Percentiles rank a stretch among this genome's conserved stretches.
Conservation (phyloP, 2,113 vertebrate species). For the Leptobrachium ailaonicum region DNA sequence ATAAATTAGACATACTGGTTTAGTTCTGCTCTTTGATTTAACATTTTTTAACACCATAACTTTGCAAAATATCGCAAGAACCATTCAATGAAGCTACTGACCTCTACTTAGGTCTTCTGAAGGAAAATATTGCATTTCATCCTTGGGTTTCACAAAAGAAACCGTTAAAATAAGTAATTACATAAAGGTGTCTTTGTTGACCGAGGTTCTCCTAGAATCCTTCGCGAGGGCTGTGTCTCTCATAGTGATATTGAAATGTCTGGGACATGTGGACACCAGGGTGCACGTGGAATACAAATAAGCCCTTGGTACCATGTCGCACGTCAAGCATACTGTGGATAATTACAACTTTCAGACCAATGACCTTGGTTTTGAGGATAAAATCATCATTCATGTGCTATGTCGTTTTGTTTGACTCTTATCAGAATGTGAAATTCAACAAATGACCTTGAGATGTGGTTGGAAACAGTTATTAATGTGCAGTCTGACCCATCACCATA, state of each 20-base stretch:
- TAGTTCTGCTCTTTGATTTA: background rate
- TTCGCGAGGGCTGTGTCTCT: conserved; percentile 9
- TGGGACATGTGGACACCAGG: conserved; percentile 36
- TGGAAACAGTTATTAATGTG: conserved; percentile 20
- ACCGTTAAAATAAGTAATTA: conserved; percentile 26
- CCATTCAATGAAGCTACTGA: background rate
- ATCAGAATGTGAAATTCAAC: conserved; percentile 38
- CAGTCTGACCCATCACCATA: conserved; percentile 34
- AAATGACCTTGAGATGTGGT: conserved; percentile 40
- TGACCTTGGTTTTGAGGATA: conserved; percentile 39
- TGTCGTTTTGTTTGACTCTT: conserved; percentile 7
- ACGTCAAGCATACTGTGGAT: conserved; percentile 1
- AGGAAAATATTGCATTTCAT: background rate
- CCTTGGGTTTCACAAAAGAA: background rate
- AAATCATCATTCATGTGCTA: conserved; percentile 42
- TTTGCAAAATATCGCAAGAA: background rate
- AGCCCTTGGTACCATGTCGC: conserved; percentile 7
- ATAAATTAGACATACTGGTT: no score
- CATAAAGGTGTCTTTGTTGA: conserved; percentile 11
- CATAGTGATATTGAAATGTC: conserved; percentile 38
- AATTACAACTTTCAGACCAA: conserved; percentile 39
- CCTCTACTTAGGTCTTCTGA: background rate
- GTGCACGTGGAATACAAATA: conserved; percentile 41
- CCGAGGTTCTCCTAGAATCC: conserved; percentile 27
- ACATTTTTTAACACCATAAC: background rate